Base-by-base conservation (phyloP, 1,140 invertebrate species). In the Drosophila repletoides region DNA sequence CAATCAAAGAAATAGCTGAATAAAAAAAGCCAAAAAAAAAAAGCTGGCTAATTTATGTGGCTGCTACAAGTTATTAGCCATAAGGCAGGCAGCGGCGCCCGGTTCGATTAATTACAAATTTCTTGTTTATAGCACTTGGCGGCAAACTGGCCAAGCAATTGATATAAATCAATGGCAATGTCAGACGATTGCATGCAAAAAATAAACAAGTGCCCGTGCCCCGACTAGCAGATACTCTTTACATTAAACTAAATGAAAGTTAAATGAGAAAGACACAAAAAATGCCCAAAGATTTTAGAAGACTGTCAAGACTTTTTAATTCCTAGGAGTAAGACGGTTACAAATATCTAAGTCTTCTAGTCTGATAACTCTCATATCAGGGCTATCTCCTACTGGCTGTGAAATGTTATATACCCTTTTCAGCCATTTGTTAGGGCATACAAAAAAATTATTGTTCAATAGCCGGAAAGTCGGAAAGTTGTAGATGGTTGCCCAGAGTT, bases 91-190 rank as follows among this genome's bases (percentile, higher is more conserved):
- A 70, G 55, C 19, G 29, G 43, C 34, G 21, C 29, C 29, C 36
- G 36, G 24, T 29, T 28, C 60, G 51, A 49, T 79, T 77, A 79
- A 65, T 73, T 71, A 60, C 71, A 71, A 40, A 56, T 51, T 46
- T 61, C 40, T 66, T 70, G 58, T 72, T 72, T 58, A 69, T 69
- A 45, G 56, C 64, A 60, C 64, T 36, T 36, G 56, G 38, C 36
- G 49, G 43, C 69, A 41, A 17, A 24, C 21, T 46, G 45, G 36
- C 33, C 55, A 45, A 55, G 26, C 17, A 55, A 61, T 75, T 49
- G 29, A 14, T 55, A 86, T 86, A 84, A 84, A 84, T 84, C 80
- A 84, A 84, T 84, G 74, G 79, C 77, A 83, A 77, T 77, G 79
- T 67, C 79, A 67, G 33, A 6, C 45, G 12, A 15, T 17, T 26